phyloP scores from a whole-genome alignment of 2,888 invertebrate genomes.

The Andrena flavipes region DNA sequence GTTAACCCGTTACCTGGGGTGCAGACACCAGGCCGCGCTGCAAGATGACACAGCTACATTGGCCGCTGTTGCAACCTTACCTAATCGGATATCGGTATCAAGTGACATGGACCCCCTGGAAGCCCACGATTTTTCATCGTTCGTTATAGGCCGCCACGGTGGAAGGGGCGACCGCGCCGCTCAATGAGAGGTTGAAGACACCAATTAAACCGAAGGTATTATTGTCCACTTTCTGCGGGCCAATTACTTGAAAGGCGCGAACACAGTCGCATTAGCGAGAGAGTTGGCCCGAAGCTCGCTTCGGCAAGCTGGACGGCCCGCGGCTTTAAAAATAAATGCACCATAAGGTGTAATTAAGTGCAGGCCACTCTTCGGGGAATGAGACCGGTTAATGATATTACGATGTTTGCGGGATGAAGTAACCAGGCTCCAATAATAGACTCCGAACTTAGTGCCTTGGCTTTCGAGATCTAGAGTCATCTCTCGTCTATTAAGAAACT shows the following conservation, averaged over 20 bases:
- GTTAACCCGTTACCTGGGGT: conserved; percentile 49
- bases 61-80: conserved; percentile 43
- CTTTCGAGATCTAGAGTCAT: background rate
- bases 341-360: conserved; percentile 57
- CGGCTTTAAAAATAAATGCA: conserved; percentile 49
- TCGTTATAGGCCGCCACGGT: conserved; percentile 1
- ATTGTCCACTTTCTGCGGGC: conserved; percentile 44
- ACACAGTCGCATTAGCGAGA: conserved; percentile 43
- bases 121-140: conserved; percentile 17
- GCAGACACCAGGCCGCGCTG: conserved; percentile 31
- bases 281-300: conserved; percentile 35
- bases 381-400: conserved; percentile 59
- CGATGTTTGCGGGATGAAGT: conserved; percentile 45
- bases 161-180: background rate
- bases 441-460: background rate
- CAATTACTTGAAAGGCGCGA: conserved; percentile 57
- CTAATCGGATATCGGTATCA: conserved; percentile 41
- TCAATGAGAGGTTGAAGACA: conserved; percentile 19
- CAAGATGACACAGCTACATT: conserved; percentile 61
- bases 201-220: conserved; percentile 40
- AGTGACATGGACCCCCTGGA: conserved; percentile 49
- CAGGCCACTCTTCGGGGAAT: conserved; percentile 44
- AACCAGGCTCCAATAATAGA: conserved; percentile 42
- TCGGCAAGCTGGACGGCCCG: conserved; percentile 40
- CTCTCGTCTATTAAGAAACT: background rate